Evolutionary conservation across 2,888 invertebrate genomes (phyloP), one percentile per base, ranked within the genome.

Genomic region (Agrochola circellaris): DNA sequence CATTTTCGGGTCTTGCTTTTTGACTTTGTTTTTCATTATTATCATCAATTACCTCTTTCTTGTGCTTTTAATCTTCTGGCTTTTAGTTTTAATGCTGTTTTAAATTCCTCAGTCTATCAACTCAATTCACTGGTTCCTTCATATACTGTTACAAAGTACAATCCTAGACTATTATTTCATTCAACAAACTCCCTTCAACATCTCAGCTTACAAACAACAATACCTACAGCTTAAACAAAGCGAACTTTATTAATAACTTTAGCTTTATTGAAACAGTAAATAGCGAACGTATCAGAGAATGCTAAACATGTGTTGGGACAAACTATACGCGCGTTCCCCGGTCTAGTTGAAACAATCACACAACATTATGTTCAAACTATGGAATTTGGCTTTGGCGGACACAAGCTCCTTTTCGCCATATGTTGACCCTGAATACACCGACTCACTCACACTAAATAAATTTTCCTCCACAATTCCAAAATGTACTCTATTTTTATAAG

Each of bases 401-500:
- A 90, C 87, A 82, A 82, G 77, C 90, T 90, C 91, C 91, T 94
- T 95, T 96, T 95, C 90, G 94, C 96, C 96, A 96, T 96, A 95
- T 95, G 96, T 93, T 95, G 96, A 95, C 96, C 96, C 95, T 96
- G 96, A 94, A 93, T 95, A 94, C 93, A 93, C 92, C 90, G 87
- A 83, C 87, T 87, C 85, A 86, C 79, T 69, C 85, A 86, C 90
- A 87, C 87, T 88, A 88, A 86, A 84, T 85, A 84, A 80, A 68
- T 77, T 80, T 77, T 62, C 65, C 89, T 75, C 7, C 2, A 15
- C 7, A 70, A 30, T 72, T 38, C 66, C 9, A 79, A 87, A 77
- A 78, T 54, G 20, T 42, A 83, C 84, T 71, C 60, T 88, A 84
- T 73, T 30, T 0, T 8, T 26, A 65, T 6, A 1, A 1, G 0